phyloP scores from a whole-genome alignment of 2,113 vertebrate species.

The Shinisaurus crocodilurus region DNA sequence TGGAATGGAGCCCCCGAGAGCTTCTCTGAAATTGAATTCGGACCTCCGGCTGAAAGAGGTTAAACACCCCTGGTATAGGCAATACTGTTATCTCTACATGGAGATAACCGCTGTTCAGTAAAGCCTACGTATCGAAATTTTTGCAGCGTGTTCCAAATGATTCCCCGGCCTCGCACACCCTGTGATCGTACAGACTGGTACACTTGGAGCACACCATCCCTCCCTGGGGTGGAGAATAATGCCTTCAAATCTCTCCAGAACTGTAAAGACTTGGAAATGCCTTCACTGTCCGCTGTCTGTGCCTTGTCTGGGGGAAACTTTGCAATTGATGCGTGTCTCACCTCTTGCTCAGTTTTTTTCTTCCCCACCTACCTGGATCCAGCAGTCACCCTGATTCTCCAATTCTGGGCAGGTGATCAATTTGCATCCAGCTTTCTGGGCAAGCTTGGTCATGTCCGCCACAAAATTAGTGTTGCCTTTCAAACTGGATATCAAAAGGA shows the following conservation, averaged over 20 bases:
- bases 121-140: neutral
- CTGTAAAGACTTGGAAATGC: neutral
- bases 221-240: no score
- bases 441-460: conserved; percentile 70
- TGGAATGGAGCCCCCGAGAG: no score
- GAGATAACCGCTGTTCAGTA: neutral
- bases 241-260: neutral
- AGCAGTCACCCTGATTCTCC: conserved; percentile 85
- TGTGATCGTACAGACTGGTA: no score
- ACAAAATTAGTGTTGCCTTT: conserved; percentile 78
- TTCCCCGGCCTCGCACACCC: no score
- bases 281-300: neutral
- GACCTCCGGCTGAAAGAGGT: no score
- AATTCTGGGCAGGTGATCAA: conserved; percentile 77
- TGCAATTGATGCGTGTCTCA: neutral
- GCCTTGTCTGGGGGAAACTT: neutral
- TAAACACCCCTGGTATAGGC: no score
- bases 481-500: conserved; percentile 29
- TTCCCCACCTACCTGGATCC: conserved; percentile 87
- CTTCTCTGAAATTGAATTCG: no score
- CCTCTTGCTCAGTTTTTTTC: neutral
- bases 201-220: no score
- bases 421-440: conserved; percentile 69
- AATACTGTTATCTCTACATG: neutral
- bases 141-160: no score